Evolutionary conservation across 2,113 vertebrate species (phyloP).

Genomic region (Circaetus gallicus): DNA sequence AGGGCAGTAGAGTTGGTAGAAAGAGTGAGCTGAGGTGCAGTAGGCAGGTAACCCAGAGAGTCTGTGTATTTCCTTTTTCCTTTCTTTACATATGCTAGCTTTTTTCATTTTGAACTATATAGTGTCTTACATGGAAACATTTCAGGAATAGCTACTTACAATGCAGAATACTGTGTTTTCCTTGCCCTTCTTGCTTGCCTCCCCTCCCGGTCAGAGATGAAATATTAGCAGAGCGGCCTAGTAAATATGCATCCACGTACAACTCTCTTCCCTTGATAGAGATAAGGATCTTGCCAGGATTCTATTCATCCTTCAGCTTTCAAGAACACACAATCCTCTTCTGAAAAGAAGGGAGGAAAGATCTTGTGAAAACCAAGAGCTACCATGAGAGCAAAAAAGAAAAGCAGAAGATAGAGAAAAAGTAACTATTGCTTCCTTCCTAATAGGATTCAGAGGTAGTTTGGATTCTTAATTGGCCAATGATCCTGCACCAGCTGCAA

Average conservation of each 20-base stretch:
- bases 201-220: not conserved
- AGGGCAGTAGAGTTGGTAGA: not conserved
- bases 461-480: constrained; percentile 55
- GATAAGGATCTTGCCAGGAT: not conserved
- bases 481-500: constrained; percentile 9
- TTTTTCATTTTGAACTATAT: not conserved
- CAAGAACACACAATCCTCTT: not conserved
- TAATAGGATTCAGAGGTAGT: constrained; percentile 19
- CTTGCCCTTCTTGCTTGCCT: not conserved
- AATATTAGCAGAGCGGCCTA: not conserved
- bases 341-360: not conserved
- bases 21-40: not conserved
- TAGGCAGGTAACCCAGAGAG: not conserved
- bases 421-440: not conserved
- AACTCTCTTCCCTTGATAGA: not conserved
- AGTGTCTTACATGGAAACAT: not conserved
- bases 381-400: not conserved
- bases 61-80: not conserved
- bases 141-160: not conserved
- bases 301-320: constrained; percentile 10
- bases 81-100: not conserved
- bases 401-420: not conserved
- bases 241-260: not conserved
- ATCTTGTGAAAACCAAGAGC: not conserved
- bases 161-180: not conserved